Percentiles rank a stretch among this genome's conserved stretches.
These are phyloP conservation scores for Onychomys torridus DNA, from an alignment of 2,797 vertebrate species.

Conservation along the genomic window DNA sequence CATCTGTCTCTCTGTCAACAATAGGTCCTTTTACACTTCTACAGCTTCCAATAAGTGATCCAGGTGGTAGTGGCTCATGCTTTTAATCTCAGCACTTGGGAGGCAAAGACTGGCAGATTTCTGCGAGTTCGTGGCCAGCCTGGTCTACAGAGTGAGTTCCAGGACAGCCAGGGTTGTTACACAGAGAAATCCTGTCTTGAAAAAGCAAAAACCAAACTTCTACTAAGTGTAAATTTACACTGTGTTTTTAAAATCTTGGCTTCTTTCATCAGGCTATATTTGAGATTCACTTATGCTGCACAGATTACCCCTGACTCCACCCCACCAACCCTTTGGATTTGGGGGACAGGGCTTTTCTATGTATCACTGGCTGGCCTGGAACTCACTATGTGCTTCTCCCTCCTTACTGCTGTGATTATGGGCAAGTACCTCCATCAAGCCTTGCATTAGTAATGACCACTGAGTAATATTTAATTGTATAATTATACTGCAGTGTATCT, in stretches of 20 bases:
- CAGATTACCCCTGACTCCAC: background rate
- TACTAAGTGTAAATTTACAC: background rate
- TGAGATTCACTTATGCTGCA: too few relatives aligned
- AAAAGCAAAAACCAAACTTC: background rate
- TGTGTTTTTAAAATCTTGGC: background rate
- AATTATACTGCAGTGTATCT: background rate
- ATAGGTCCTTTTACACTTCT: background rate
- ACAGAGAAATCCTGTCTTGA: too few relatives aligned
- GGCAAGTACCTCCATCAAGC: background rate
- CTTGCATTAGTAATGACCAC: background rate
- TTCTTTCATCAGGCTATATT: background rate
- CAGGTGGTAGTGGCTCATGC: too few relatives aligned
- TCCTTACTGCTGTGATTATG: background rate
- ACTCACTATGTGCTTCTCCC: background rate
- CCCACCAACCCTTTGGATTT: background rate
- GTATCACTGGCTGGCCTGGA: background rate
- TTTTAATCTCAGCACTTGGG: background rate
- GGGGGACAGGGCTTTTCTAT: background rate
- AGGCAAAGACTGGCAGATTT: too few relatives aligned
- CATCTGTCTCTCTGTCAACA: background rate
- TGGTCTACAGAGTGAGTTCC: too few relatives aligned
- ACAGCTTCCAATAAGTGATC: background rate
- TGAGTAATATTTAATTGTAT: background rate
- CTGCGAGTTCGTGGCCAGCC: too few relatives aligned
- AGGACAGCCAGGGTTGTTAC: too few relatives aligned